Evolutionary conservation across 2,888 invertebrate genomes (phyloP), one percentile per base, ranked within the genome.

Genomic region (Drosophila ustulata): DNA sequence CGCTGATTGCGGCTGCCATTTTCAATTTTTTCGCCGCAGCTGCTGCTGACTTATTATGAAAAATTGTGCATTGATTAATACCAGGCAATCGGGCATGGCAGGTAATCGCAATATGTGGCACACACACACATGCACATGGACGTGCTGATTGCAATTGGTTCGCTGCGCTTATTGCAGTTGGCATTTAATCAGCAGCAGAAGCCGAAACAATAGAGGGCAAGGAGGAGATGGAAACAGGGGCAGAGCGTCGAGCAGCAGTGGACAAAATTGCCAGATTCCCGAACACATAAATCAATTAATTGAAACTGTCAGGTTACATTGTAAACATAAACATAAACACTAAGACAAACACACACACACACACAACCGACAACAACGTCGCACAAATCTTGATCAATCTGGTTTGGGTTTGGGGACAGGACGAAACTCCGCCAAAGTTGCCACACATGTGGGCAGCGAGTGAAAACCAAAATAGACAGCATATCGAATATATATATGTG

Each of bases 261-360:
- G 41, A 13, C 58, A 41, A 62, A 79, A 75, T 69, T 80, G 66
- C 34, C 77, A 63, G 76, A 71, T 59, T 65, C 52, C 71, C 13
- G 51, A 63, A 34, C 65, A 56, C 88, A 85, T 83, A 83, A 83
- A 83, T 83, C 89, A 89, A 83, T 83, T 83, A 88, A 89, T 89
- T 79, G 66, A 51, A 56, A 65, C 71, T 85, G 83, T 88, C 83
- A 89, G 51, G 66, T 69, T 63, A 71, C 85, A 83, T 68, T 82
- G 82, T 78, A 70, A 71, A 81, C 65, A 83, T 74, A 88, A 83
- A 58, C 70, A 78, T 43, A 65, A 74, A 52, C 66, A 61, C 37
- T 41, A 49, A 46, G 45, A 59, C 68, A 64, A 41, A 50, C 28
- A n/a, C 26, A 47, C 18, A 51, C 25, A 41, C 13, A 37, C 51